Base-by-base conservation (phyloP, 2,113 vertebrate genomes). In the Labeo catla region DNA sequence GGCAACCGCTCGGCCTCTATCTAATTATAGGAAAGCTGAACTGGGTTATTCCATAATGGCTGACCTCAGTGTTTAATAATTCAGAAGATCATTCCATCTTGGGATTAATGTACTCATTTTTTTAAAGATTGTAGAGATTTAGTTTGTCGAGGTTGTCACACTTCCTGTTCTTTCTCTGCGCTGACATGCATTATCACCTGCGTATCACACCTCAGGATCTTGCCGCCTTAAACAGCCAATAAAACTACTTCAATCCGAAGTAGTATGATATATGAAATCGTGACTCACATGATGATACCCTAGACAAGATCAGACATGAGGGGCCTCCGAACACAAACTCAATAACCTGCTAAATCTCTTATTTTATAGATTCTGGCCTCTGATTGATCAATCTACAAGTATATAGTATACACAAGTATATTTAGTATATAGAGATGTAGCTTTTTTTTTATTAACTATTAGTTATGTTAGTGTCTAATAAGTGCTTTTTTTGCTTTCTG, bases 1-100 rank as follows among this genome's bases (percentile, higher is more conserved):
- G 49, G 65, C 34, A 73, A 83, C 81, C 66, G 16, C 65, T 36
- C 8, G 8, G 81, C 81, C 63, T n/a, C 15, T 36, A 10, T 73
- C 81, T 73, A 73, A 83, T 54, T 83, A 83, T 83, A 83, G 68
- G 21, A 43, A 83, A 39, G 66, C 66, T 43, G 36, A 83, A 83
- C 68, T 83, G 81, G 66, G 81, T 83, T 83, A 73, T 83, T 13
- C 13, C 81, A n/a, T 57, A 83, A 83, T 15, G 66, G 68, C 49
- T 59, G 50, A 59, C 66, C 49, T 82, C 45, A 8, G 61, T 52
- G 57, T 72, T 57, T 57, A 73, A 50, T 52, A 68, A 70, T 82
- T 82, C 19, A 68, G 28, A 45, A 66, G 23, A 12, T 82, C 47
- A 82, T 21, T 36, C 0, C 61, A 82, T 34, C 6, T 82, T 28